A percentile compares a stretch with the other conserved stretches of the same genome.
phyloP scores from a whole-genome alignment of 2,797 vertebrate species.

The Anabas testudineus region DNA sequence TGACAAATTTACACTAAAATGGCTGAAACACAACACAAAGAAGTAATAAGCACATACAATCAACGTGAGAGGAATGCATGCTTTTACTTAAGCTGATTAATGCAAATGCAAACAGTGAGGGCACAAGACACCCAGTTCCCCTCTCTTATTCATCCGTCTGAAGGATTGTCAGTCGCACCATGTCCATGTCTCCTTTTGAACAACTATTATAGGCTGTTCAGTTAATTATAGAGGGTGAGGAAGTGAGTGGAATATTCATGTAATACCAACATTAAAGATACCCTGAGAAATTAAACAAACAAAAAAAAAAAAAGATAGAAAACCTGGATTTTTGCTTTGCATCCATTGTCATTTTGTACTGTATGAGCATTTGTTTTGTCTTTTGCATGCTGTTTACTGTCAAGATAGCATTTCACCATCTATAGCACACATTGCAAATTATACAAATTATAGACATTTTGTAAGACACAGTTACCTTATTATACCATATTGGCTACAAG shows the following conservation, averaged over 20 bases:
- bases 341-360: slow-evolving; percentile 25
- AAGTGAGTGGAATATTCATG: slow-evolving; percentile 17
- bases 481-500: slow-evolving; percentile 42
- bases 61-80: slow-evolving; percentile 21
- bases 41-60: neutral
- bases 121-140: slow-evolving; percentile 63
- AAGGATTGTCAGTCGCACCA: slow-evolving; percentile 71
- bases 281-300: slow-evolving; percentile 72
- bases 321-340: slow-evolving; percentile 49
- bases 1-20: slow-evolving; percentile 20
- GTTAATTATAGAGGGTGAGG: slow-evolving; percentile 13
- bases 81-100: slow-evolving; percentile 32
- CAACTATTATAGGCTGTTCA: slow-evolving; percentile 4
- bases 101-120: slow-evolving; percentile 63
- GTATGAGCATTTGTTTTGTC: slow-evolving; percentile 18
- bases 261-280: slow-evolving; percentile 42
- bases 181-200: slow-evolving; percentile 10
- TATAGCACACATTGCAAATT: slow-evolving; percentile 38
- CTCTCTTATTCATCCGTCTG: slow-evolving; percentile 45
- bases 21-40: slow-evolving; percentile 9
- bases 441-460: slow-evolving; percentile 16
- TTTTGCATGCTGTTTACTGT: slow-evolving; percentile 55
- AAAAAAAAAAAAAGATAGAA: neutral
- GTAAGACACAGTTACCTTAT: slow-evolving; percentile 39
- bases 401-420: slow-evolving; percentile 38